Conservation (phyloP, 2,797 vertebrate species). For the Clamator glandarius region DNA sequence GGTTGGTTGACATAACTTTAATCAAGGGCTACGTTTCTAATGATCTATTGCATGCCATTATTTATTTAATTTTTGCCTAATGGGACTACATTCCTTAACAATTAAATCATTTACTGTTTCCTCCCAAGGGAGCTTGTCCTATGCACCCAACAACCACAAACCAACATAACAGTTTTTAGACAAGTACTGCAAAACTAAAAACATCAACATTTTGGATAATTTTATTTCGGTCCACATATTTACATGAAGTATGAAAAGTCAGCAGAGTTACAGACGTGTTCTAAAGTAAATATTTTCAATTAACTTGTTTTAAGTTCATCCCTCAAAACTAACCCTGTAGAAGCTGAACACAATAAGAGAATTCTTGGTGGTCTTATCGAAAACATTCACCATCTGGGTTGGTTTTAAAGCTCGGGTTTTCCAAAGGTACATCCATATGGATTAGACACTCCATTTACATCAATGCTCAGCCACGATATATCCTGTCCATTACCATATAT, state of each 20-base stretch:
- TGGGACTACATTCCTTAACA: constrained; percentile 58
- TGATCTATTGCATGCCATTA: background rate
- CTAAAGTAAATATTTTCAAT: constrained; percentile 31
- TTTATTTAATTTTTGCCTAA: constrained; percentile 41
- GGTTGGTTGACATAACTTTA: background rate
- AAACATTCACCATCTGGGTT: background rate
- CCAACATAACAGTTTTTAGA: background rate
- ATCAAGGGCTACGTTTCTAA: background rate
- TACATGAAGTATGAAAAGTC: background rate
- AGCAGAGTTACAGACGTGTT: background rate
- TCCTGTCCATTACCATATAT: background rate
- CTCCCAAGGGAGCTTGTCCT: background rate
- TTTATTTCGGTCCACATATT: background rate
- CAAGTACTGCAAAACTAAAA: background rate
- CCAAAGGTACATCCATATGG: background rate
- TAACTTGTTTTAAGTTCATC: constrained; percentile 11
- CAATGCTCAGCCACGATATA: background rate
- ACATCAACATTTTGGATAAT: background rate
- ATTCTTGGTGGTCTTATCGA: background rate
- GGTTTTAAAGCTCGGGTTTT: background rate
- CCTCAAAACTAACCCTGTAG: background rate
- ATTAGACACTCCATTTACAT: background rate
- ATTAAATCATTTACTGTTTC: constrained; percentile 58
- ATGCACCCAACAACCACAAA: constrained; percentile 24
- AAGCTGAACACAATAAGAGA: background rate